A percentile compares a stretch with the other conserved stretches of the same genome.
These are phyloP conservation scores for Brachyalestes nurse DNA, from an alignment of 2,797 vertebrate species.

Conservation along the genomic window DNA sequence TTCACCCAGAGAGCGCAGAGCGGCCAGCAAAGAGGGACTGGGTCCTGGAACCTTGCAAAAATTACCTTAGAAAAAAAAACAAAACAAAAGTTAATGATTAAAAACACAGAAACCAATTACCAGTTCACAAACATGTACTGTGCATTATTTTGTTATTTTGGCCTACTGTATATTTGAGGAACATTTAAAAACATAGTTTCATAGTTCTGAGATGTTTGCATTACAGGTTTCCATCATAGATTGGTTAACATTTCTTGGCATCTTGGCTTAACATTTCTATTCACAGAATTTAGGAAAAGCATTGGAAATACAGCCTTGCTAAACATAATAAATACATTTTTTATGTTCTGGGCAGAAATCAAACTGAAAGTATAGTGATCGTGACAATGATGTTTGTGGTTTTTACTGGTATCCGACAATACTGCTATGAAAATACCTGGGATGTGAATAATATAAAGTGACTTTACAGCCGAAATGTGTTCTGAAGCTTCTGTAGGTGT, in stretches of 20 bases:
- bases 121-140: neutral
- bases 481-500: neutral
- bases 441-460: neutral
- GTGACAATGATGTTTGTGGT: neutral
- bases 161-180: neutral
- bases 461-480: neutral
- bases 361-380: neutral
- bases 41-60: constrained; percentile 59
- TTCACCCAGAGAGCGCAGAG: constrained; percentile 74
- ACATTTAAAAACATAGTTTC: neutral
- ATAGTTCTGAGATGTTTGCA: neutral
- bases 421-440: neutral
- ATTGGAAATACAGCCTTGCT: no score
- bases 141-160: no score
- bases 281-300: neutral
- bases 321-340: neutral
- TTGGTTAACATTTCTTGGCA: neutral
- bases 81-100: neutral
- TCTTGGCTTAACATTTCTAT: neutral
- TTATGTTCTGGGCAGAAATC: neutral
- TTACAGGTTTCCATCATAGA: neutral
- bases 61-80: constrained; percentile 62
- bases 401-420: neutral
- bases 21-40: constrained; percentile 72
- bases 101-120: neutral